Evolutionary conservation across 2,113 vertebrate species (phyloP), one percentile per base, ranked within the genome.

Genomic region (Macaca nemestrina): DNA sequence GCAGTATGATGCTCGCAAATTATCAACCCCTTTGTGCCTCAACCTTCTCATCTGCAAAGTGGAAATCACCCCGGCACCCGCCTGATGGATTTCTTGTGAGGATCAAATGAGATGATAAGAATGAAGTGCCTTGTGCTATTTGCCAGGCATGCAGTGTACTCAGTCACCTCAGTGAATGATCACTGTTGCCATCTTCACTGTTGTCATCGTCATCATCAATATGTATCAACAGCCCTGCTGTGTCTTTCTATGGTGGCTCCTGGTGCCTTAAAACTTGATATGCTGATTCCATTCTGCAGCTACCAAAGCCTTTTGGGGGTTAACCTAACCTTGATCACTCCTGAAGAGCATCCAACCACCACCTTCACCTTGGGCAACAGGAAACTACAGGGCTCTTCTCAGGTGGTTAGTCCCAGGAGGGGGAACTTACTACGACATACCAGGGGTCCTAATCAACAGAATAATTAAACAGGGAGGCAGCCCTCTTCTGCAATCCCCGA

Each of bases 71-170:
- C 5, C 16, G 10, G 20, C 12, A 2, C 17, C 27, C 38, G 6
- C 18, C 32, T 9, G 4, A 30, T 0, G 12, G 35, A 32, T 0
- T 5, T 25, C 8, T 0, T 13, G 4, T 18, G 7, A 73, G 30
- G 35, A 43, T 1, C 38, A 4, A 16, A 64, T 48, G 35, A 45
- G 32, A 48, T 17, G 17, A 5, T 32, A 43, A 55, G 43, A 43
- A 10, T 40, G 2, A 78, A 32, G 22, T 9, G 13, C 13, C 45
- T 23, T 6, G 30, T 40, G 12, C 32, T 57, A 1, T 2, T 38
- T 23, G 40, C 25, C 50, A 82, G 85, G 59, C 25, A 1, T 16
- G 25, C 1, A n/a, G 23, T 12, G 35, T 2, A 32, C 55, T 70
- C 85, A 11, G 20, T 40, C 73, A 8, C 11, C 45, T 85, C 57